Conservation (phyloP, 2,888 invertebrate genomes). For the Isotomurus palustris region DNA sequence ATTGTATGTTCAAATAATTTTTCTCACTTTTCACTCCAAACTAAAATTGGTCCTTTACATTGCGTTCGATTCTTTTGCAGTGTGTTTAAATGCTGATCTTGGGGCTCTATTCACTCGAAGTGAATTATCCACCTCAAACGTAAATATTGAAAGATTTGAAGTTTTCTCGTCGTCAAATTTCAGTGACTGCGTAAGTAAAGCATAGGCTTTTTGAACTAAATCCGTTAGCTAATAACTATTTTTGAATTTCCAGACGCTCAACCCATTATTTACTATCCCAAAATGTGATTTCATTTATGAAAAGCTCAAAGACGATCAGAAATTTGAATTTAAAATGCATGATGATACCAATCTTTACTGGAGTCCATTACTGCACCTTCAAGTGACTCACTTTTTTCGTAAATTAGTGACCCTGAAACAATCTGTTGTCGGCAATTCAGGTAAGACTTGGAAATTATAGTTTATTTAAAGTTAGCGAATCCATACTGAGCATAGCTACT, state of each 20-base stretch:
- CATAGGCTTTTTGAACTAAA: background rate
- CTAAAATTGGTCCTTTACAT: background rate
- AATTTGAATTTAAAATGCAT: constrained; percentile 31
- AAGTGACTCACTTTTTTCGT: constrained; percentile 37
- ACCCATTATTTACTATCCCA: constrained; percentile 43
- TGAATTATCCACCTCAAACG: constrained; percentile 28
- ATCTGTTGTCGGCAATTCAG: background rate
- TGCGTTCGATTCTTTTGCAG: too few species aligned
- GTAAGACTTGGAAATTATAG: too few species aligned
- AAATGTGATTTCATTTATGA: constrained; percentile 36
- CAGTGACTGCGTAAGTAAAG: constrained; percentile 44
- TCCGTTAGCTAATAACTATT: too few species aligned
- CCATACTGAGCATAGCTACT: too few species aligned
- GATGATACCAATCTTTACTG: constrained; percentile 42
- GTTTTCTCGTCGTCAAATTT: constrained; percentile 45
- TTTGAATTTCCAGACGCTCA: constrained; percentile 36
- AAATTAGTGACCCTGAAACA: constrained; percentile 22
- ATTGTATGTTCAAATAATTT: constrained; percentile 27
- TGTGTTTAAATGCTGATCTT: constrained; percentile 43
- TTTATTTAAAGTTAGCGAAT: too few species aligned
- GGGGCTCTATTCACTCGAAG: constrained; percentile 39
- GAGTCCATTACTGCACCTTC: constrained; percentile 44
- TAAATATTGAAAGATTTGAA: constrained; percentile 43
- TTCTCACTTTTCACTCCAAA: background rate
- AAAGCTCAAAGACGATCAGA: background rate